Evolutionary conservation across 1,140 invertebrate genomes (phyloP), one percentile per base, ranked within the genome.

Genomic region (Ganaspis sp.): DNA sequence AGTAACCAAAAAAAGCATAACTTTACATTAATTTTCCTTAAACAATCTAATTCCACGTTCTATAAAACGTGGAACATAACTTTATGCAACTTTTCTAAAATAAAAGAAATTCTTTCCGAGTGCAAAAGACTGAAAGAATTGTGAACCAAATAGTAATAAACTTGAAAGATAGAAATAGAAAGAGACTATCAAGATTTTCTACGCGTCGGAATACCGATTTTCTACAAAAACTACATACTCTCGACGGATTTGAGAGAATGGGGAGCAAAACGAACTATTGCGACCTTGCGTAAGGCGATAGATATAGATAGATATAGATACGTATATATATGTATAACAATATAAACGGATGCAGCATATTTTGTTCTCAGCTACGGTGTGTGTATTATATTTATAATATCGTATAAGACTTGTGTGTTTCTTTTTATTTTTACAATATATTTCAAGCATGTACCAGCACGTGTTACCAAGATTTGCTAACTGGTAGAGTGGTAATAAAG

Each of bases 401-500:
- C 58, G 40, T 83, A 79, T 81, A 49, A 83, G 75, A 79, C 75
- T 77, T 81, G 77, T 81, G 81, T 83, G 75, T 83, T 72, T 54
- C 69, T 77, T 77, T 80, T 74, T 77, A 15, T 81, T 72, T 42
- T 75, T 64, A 64, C 54, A 79, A 77, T 75, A n/a, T n/a, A 81
- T 79, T 80, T 75, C 73, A 83, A 83, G 81, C 81, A 83, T 81
- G 77, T 84, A 84, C 74, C 80, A 82, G 82, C 83, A 82, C 81
- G 83, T 82, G 78, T 81, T 81, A 81, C 76, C 72, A 79, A 85
- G 75, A 86, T 81, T 83, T 84, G 79, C 88, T 86, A 88, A 87
- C 70, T 86, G 77, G 80, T 83, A 85, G 86, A 83, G 83, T 88
- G 80, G 83, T 79, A 87, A 86, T 84, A 88, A 90, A 90, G 88